Evolutionary conservation across 2,113 vertebrate species (phyloP), one percentile per base, ranked within the genome.

Genomic region (Lucifuga dentata): DNA sequence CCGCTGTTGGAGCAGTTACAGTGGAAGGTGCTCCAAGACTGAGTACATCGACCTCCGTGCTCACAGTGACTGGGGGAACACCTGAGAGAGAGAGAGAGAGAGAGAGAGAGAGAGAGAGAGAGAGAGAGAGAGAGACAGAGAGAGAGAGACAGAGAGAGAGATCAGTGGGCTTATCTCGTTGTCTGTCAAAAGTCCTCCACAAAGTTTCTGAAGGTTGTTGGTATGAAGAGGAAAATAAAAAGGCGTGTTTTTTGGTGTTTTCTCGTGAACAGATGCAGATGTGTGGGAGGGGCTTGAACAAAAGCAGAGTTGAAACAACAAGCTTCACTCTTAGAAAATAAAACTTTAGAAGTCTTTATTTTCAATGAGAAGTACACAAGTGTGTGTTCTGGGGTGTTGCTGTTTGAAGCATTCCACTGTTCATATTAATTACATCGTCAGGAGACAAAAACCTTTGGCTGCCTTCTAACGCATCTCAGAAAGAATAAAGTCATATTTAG

Each of bases 11-110:
- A 87, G 80, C 97, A 99, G 83, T 95, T 92, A 76, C 97, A 99
- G 83, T 96, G 93, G 66, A 99, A 99, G 49, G 76, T 89, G 65
- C 77, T 94, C 97, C 97, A 99, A 0, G 96, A 94, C 84, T 99
- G 97, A n/a, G 93, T 93, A 39, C 97, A 99, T 65, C 85, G 89
- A 8, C 96, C 95, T 8, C 95, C 95, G 0, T 99, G 97, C 82
- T 99, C 95, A 80, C 96, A 99, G 13, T 95, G 95, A 89, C 94
- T 97, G 55, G 96, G 95, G 1, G 94, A 93, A 85, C 96, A 98
- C 81, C 96, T 98, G 80, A 40, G 78, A 48, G n/a, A 68, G 53
- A 66, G 39, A 63, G 12, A 79, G 29, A 65, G 5, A 69, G 10
- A 76, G 1, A 56, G 21, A 63, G 1, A 56, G 2, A 56, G 5